Conservation (phyloP, 2,113 vertebrate species). For the Otolemur garnettii region DNA sequence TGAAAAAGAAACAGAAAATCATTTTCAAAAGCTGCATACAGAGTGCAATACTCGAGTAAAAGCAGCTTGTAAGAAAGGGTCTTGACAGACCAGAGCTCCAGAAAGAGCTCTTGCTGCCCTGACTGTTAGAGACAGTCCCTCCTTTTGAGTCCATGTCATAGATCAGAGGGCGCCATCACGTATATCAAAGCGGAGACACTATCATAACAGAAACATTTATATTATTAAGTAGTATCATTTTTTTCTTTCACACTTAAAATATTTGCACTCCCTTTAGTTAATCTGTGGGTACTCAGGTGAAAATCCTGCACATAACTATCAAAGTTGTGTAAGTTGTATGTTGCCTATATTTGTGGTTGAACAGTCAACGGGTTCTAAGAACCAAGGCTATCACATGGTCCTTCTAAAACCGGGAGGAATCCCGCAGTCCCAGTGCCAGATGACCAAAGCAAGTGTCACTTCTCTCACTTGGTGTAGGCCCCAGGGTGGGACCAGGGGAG, state of each 20-base stretch:
- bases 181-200: background rate
- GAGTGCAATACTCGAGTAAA: background rate
- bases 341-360: background rate
- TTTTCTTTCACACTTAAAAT: background rate
- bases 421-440: background rate
- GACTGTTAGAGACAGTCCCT: background rate
- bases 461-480: background rate
- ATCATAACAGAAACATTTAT: background rate
- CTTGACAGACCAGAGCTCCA: background rate
- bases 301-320: background rate
- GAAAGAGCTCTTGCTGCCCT: background rate
- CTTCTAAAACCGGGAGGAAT: background rate
- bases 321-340: background rate
- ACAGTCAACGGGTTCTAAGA: background rate
- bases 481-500: background rate
- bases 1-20: background rate
- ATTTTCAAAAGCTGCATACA: background rate
- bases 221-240: background rate
- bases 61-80: background rate
- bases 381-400: background rate
- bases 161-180: background rate
- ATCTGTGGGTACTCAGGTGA: background rate
- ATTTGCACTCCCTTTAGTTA: background rate
- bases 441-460: background rate
- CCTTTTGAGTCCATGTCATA: background rate